These are phyloP conservation scores for Ptychodera flava DNA, from an alignment of 35 echinoderm and acorn worm genomes.

Conservation along the genomic window DNA sequence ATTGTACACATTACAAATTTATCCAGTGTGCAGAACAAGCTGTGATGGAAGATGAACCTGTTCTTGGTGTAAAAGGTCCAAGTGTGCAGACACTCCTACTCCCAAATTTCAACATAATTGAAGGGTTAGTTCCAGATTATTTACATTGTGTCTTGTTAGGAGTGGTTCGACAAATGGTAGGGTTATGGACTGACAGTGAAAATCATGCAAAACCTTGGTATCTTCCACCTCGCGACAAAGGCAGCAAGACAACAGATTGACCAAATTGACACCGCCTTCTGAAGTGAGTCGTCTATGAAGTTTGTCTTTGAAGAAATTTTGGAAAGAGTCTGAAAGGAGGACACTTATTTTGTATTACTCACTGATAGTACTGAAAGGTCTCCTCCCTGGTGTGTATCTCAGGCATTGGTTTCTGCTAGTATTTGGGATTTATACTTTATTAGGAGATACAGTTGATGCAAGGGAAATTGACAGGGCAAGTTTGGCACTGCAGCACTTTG, in stretches of 20 bases:
- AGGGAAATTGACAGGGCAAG: neutral
- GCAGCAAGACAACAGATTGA: neutral
- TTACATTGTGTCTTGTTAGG: slow-evolving; percentile 27
- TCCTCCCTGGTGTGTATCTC: slow-evolving; percentile 1
- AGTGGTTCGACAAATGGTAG: neutral
- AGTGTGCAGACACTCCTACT: neutral
- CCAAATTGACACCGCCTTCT: neutral
- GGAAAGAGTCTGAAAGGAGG: slow-evolving; percentile 33
- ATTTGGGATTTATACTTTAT: slow-evolving; percentile 1
- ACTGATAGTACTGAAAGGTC: neutral
- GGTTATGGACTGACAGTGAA: neutral
- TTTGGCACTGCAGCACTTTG: slow-evolving; percentile 10
- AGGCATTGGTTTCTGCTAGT: slow-evolving; percentile 21
- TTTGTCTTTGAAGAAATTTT: slow-evolving; percentile 1
- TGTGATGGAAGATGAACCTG: neutral
- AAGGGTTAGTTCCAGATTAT: slow-evolving; percentile 6
- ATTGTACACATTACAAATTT: neutral
- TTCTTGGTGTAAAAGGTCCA: slow-evolving; percentile 21
- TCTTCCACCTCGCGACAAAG: neutral
- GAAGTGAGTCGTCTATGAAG: slow-evolving; percentile 26
- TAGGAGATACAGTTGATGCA: neutral
- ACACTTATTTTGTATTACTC: slow-evolving; percentile 33
- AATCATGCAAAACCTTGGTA: slow-evolving; percentile 19
- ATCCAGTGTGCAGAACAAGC: neutral
- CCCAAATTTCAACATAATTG: neutral